Conservation (phyloP, 2,113 vertebrate genomes). For the Amphilophus citrinellus region DNA sequence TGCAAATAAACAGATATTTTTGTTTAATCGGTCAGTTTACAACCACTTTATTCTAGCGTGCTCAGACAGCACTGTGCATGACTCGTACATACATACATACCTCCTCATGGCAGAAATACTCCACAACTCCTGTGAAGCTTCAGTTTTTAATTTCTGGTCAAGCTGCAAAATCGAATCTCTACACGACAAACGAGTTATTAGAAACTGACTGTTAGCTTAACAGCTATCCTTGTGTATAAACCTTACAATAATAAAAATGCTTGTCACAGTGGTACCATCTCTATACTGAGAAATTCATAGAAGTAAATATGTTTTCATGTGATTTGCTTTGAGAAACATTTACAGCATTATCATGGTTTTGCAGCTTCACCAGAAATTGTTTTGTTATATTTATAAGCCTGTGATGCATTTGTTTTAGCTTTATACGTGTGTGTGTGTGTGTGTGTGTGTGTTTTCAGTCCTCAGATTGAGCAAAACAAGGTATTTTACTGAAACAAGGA, state of each 20-base stretch:
- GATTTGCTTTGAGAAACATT: slow-evolving; percentile 4
- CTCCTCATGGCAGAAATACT: slow-evolving; percentile 25
- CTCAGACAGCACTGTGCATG: slow-evolving; percentile 10
- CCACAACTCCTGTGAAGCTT: background rate
- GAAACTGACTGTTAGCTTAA: slow-evolving; percentile 5
- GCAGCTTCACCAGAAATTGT: slow-evolving; percentile 33
- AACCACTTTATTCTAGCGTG: slow-evolving; percentile 25
- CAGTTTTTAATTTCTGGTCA: slow-evolving; percentile 34
- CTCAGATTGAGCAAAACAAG: slow-evolving; percentile 21
- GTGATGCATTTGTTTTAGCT: slow-evolving; percentile 50
- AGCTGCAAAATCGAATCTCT: slow-evolving; percentile 7
- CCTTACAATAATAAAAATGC: background rate
- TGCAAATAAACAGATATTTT: background rate
- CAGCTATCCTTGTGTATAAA: background rate
- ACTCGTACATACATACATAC: background rate
- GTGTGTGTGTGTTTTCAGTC: slow-evolving; percentile 3
- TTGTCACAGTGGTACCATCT: background rate
- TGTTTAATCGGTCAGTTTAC: slow-evolving; percentile 20
- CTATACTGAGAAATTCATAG: background rate
- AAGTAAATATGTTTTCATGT: background rate
- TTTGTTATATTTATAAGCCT: slow-evolving; percentile 53
- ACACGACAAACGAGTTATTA: slow-evolving; percentile 25
- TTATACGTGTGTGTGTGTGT: slow-evolving; percentile 1
- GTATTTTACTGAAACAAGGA: slow-evolving; percentile 38
- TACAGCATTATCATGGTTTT: slow-evolving; percentile 33